Percentiles rank a stretch among this genome's conserved stretches.
Conservation (phyloP, 2,113 vertebrate species). For the Tupaia chinensis region DNA sequence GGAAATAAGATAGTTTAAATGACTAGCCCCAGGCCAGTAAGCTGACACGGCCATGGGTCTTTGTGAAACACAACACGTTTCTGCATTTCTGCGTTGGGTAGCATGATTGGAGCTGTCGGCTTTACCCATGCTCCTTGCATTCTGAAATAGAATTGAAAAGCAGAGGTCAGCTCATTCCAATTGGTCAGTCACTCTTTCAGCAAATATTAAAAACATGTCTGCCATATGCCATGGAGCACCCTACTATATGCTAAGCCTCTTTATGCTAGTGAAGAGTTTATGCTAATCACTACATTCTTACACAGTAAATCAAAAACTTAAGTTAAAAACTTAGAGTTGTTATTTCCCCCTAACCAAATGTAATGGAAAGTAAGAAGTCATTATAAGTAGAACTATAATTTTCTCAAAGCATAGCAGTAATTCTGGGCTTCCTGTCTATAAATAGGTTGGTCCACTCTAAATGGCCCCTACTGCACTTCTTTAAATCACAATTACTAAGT, state of each 20-base stretch:
- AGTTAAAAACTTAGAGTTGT: slow-evolving; percentile 40
- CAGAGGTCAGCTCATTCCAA: not conserved
- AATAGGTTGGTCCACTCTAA: slow-evolving; percentile 79
- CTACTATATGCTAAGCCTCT: not conserved
- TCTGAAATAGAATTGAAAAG: not conserved
- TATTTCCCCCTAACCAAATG: slow-evolving; percentile 38
- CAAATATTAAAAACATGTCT: slow-evolving; percentile 22
- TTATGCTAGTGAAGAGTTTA: not conserved
- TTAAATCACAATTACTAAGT: slow-evolving; percentile 75
- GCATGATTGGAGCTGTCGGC: not conserved
- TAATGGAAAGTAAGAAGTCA: slow-evolving; percentile 71
- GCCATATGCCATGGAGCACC: not conserved
- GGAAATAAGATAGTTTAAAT: not conserved
- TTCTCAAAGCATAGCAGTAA: slow-evolving; percentile 71
- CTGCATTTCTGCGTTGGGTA: not conserved
- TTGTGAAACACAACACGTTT: not conserved
- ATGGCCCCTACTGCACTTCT: slow-evolving; percentile 66
- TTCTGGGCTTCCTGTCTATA: slow-evolving; percentile 78
- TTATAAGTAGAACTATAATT: slow-evolving; percentile 77
- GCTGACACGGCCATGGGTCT: not conserved
- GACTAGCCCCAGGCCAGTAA: not conserved
- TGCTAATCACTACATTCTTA: not conserved
- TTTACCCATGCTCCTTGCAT: not conserved
- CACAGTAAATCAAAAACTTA: not conserved
- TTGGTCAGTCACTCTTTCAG: slow-evolving; percentile 16